These are phyloP conservation scores for Meganola albula DNA, from an alignment of 2,888 invertebrate genomes.

Conservation along the genomic window DNA sequence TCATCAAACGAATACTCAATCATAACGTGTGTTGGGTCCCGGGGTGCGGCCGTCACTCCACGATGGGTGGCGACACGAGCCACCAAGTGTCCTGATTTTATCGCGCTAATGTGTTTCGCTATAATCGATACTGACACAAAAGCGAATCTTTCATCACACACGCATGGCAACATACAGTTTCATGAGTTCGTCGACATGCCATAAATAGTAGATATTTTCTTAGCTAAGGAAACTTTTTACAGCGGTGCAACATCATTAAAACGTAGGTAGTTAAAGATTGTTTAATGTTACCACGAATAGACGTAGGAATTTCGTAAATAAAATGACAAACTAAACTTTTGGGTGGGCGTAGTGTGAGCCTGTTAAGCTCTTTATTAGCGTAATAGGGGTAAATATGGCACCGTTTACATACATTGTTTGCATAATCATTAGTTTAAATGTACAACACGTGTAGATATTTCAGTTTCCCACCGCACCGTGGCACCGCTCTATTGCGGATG, in stretches of 20 bases:
- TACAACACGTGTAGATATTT: background rate
- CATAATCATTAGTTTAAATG: background rate
- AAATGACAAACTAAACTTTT: too few species aligned
- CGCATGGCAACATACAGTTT: conserved; percentile 22
- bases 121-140: conserved; percentile 48
- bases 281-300: conserved; percentile 18
- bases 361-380: too few species aligned
- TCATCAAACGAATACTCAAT: too few species aligned
- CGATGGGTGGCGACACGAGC: conserved; percentile 45
- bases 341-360: too few species aligned
- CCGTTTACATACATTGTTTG: too few species aligned
- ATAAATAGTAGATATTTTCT: conserved; percentile 21
- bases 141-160: conserved; percentile 31
- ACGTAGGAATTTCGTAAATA: too few species aligned
- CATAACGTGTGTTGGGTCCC: conserved; percentile 29
- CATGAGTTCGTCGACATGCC: conserved; percentile 26
- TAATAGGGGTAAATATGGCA: too few species aligned
- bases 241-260: conserved; percentile 22
- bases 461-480: conserved; percentile 21
- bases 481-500: conserved; percentile 20
- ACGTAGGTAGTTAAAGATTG: too few species aligned
- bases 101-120: conserved; percentile 55
- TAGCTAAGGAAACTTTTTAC: conserved; percentile 21
- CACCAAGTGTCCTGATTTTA: conserved; percentile 60
- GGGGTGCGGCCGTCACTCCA: conserved; percentile 32